A percentile compares a stretch with the other conserved stretches of the same genome.
These are phyloP conservation scores for Mimumesa dahlbomi DNA, from an alignment of 2,888 invertebrate species.

Conservation along the genomic window DNA sequence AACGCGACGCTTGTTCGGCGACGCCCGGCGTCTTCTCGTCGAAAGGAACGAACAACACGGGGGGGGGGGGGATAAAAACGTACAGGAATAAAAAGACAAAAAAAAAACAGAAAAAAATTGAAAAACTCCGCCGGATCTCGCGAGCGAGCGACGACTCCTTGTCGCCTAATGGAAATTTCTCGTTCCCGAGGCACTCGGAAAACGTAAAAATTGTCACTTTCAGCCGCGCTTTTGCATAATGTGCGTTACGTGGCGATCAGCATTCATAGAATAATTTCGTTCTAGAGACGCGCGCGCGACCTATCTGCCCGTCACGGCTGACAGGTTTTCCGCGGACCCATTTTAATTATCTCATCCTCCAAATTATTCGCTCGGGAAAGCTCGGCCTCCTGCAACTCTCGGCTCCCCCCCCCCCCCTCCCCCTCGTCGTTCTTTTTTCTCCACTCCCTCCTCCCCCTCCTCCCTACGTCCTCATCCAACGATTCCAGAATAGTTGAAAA, in stretches of 20 bases:
- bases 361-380: constrained; percentile 68
- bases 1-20: background rate
- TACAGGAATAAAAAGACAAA: too few relatives aligned
- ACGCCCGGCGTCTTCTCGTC: constrained; percentile 3
- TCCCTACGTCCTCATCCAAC: background rate
- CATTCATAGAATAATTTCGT: constrained; percentile 78
- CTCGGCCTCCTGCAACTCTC: constrained; percentile 46
- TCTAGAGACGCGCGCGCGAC: constrained; percentile 63
- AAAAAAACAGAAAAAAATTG: too few relatives aligned
- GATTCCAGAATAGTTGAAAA: constrained; percentile 12
- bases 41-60: too few relatives aligned
- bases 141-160: constrained; percentile 53
- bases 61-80: constrained; percentile 43
- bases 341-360: constrained; percentile 72
- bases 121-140: constrained; percentile 35
- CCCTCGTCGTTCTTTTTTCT: too few relatives aligned
- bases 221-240: constrained; percentile 72
- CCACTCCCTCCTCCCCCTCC: too few relatives aligned
- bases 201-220: constrained; percentile 73
- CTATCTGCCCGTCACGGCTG: constrained; percentile 72
- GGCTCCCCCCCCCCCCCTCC: too few relatives aligned
- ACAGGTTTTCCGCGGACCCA: constrained; percentile 69
- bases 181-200: constrained; percentile 61
- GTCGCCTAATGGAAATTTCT: constrained; percentile 75
- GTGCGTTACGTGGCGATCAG: constrained; percentile 71